Conservation (phyloP, 2,113 vertebrate genomes). For the Uria aalge region DNA sequence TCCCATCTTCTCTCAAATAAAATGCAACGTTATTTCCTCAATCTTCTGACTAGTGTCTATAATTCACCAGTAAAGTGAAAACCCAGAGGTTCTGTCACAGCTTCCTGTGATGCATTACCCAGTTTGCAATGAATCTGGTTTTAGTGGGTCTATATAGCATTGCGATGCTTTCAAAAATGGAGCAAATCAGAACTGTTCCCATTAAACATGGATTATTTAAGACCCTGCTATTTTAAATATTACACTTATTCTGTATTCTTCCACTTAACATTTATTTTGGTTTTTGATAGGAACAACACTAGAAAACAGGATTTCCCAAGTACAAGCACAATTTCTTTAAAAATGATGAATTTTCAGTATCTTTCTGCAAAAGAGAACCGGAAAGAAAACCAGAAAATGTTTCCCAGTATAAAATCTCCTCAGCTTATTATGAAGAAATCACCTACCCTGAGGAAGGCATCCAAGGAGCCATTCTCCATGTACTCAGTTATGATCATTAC, state of each 20-base stretch:
- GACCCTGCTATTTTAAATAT: slow-evolving; percentile 12
- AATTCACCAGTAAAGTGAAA: slow-evolving; percentile 46
- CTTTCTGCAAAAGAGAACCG: not conserved
- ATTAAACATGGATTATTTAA: slow-evolving; percentile 59
- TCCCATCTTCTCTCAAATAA: slow-evolving; percentile 22
- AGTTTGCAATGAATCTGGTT: slow-evolving; percentile 41
- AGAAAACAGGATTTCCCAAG: not conserved
- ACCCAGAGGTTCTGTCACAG: not conserved
- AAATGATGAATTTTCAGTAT: not conserved
- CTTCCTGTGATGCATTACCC: slow-evolving; percentile 41
- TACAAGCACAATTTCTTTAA: not conserved
- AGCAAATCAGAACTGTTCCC: slow-evolving; percentile 45
- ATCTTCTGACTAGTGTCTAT: slow-evolving; percentile 35
- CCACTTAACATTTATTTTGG: not conserved
- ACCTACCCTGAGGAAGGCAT: slow-evolving; percentile 97
- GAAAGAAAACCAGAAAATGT: not conserved
- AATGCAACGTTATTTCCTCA: slow-evolving; percentile 18
- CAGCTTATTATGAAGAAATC: slow-evolving; percentile 49
- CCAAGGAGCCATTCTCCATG: slow-evolving; percentile 99
- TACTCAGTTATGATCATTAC: slow-evolving; percentile 99
- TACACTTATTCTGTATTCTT: not conserved
- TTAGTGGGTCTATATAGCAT: slow-evolving; percentile 44
- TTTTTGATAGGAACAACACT: not conserved
- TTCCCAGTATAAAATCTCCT: not conserved
- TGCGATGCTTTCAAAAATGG: not conserved